A percentile compares a stretch with the other conserved stretches of the same genome.
Evolutionary conservation across 2,888 invertebrate genomes (phyloP).

Genomic region (Pelosia muscerda): DNA sequence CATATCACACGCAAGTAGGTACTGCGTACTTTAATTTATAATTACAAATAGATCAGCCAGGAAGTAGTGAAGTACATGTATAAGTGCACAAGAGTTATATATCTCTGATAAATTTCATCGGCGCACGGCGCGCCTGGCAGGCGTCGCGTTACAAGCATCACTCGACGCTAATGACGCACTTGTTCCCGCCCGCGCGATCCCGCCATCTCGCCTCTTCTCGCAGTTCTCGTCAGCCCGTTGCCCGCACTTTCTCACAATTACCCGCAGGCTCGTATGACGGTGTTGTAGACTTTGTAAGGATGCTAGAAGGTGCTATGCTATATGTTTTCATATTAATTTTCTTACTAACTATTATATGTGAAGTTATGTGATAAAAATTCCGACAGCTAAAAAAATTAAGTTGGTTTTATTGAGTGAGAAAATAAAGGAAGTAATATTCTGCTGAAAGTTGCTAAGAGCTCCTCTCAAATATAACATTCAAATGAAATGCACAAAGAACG

Average conservation of each 20-base stretch:
- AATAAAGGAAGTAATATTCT: background rate
- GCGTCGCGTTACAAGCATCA: slow-evolving; percentile 62
- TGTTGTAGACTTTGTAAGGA: slow-evolving; percentile 29
- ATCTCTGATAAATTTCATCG: slow-evolving; percentile 54
- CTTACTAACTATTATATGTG: background rate
- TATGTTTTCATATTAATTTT: background rate
- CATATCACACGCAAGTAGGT: too few relatives aligned
- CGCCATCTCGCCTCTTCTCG: slow-evolving; percentile 49
- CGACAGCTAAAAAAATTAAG: too few relatives aligned
- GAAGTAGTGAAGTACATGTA: slow-evolving; percentile 30
- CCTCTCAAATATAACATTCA: background rate
- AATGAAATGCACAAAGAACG: background rate
- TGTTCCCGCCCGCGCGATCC: slow-evolving; percentile 52
- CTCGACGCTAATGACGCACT: slow-evolving; percentile 66
- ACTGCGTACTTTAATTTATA: slow-evolving; percentile 39
- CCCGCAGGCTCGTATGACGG: slow-evolving; percentile 35
- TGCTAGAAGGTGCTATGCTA: slow-evolving; percentile 31
- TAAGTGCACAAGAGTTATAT: slow-evolving; percentile 43
- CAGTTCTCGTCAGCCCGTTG: slow-evolving; percentile 42
- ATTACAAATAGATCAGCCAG: slow-evolving; percentile 38
- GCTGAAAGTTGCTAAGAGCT: background rate
- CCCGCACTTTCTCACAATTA: slow-evolving; percentile 48
- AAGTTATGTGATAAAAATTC: background rate
- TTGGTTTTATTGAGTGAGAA: too few relatives aligned
- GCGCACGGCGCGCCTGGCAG: slow-evolving; percentile 52